phyloP scores from a whole-genome alignment of 2,888 invertebrate genomes.

The Cataglyphis livida region DNA sequence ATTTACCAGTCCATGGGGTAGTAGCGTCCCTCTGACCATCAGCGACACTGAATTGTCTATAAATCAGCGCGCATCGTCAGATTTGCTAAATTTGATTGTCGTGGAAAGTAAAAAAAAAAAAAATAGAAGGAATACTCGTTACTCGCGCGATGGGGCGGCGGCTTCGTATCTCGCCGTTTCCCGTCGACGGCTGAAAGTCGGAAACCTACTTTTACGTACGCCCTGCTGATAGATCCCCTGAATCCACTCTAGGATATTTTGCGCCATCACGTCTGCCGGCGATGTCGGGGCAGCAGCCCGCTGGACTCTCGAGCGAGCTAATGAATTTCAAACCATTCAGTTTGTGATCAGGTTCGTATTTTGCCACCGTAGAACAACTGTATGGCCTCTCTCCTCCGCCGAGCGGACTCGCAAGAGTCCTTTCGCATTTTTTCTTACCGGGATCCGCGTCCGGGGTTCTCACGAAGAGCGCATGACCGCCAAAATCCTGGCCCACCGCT shows the following conservation, averaged over 20 bases:
- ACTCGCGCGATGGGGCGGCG: conserved; percentile 20
- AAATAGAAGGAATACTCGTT: conserved; percentile 2
- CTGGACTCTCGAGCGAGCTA: conserved; percentile 77
- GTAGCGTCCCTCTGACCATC: conserved; percentile 18
- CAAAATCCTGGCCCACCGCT: conserved; percentile 60
- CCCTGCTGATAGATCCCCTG: conserved; percentile 90
- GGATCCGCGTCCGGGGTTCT: conserved; percentile 58
- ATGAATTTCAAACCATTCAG: conserved; percentile 70
- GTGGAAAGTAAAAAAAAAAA: background rate
- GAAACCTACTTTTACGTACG: conserved; percentile 86
- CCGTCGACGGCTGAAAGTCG: conserved; percentile 41
- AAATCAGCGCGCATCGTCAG: conserved; percentile 59
- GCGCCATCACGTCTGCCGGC: conserved; percentile 90
- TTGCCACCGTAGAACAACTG: background rate
- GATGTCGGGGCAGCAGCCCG: conserved; percentile 75
- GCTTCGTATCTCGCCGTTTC: conserved; percentile 40
- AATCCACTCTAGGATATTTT: conserved; percentile 91
- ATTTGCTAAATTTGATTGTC: conserved; percentile 26
- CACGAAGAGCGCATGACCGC: conserved; percentile 70
- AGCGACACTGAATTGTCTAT: conserved; percentile 58
- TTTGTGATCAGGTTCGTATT: conserved; percentile 44
- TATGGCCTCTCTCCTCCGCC: conserved; percentile 14
- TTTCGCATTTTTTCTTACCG: conserved; percentile 63
- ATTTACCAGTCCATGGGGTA: conserved; percentile 44
- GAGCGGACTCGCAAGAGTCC: conserved; percentile 27